Evolutionary conservation across 2,888 invertebrate species (phyloP), one percentile per base, ranked within the genome.

Genomic region (Volucella inanis): DNA sequence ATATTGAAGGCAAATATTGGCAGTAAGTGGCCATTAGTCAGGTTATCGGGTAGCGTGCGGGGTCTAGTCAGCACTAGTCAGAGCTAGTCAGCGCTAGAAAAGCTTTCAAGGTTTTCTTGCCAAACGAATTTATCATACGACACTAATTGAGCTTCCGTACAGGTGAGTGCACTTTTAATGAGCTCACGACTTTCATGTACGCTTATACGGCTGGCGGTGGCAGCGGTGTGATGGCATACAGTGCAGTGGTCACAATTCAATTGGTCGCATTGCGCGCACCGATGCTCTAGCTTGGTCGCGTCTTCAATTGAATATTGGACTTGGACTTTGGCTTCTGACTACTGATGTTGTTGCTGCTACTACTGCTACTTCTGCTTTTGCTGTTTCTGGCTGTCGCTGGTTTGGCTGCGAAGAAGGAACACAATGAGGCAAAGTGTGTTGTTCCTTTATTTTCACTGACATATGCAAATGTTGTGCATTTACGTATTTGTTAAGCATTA

Each of bases 141-240:
- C 85, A 85, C 85, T 85, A 85, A 85, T 85, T 85, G 85, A 85
- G 85, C 85, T 85, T 85, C 85, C 85, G 85, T 77, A 85, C 85
- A 85, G 85, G 85, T 85, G 85, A 85, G 71, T 85, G 85, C 76
- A 85, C 80, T 80, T 84, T 84, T 80, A 84, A 84, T 84, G 84
- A 84, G 84, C 84, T 84, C 84, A 84, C 84, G 84, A 84, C 80
- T 84, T 78, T 78, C 78, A 80, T 84, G 84, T 84, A 80, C 67
- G 67, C 65, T 55, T 59, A 31, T 50, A 43, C 57, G 43, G 47
- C 10, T 15, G 39, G 67, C 52, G 78, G 68, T 18, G 47, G 12
- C 52, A 47, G 64, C 55, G 64, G 41, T 39, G 18, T 3, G 18
- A 22, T 22, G 18, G 2, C 18, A 22, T 3, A 22, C 18, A 22